Evolutionary conservation across 1,140 invertebrate genomes (phyloP).

Genomic region (Nymphalis io): DNA sequence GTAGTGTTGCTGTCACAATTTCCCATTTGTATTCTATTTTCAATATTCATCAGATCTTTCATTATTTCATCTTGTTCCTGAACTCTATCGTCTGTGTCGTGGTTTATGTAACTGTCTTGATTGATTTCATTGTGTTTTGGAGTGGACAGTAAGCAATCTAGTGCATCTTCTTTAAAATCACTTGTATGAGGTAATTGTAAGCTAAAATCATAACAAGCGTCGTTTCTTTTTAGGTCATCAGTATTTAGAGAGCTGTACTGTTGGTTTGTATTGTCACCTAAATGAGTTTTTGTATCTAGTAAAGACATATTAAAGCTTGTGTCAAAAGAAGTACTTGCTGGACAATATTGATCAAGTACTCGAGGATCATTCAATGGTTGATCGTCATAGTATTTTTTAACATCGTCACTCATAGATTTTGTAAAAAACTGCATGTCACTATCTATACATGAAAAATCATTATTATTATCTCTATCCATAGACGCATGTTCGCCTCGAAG

Average conservation of each 20-base stretch:
- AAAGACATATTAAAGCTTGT: conserved; percentile 70
- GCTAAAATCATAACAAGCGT: conserved; percentile 67
- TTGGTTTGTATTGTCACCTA: conserved; percentile 56
- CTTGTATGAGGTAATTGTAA: conserved; percentile 58
- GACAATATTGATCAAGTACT: conserved; percentile 64
- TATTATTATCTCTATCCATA: conserved; percentile 57
- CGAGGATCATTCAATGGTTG: conserved; percentile 62
- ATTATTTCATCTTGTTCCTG: conserved; percentile 70
- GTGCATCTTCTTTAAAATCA: conserved; percentile 65
- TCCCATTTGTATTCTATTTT: conserved; percentile 53
- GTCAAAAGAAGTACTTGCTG: conserved; percentile 63
- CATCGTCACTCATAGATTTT: conserved; percentile 74
- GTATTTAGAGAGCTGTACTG: conserved; percentile 51
- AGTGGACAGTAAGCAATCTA: conserved; percentile 68
- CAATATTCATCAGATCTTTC: conserved; percentile 72
- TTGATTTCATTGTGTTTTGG: conserved; percentile 52
- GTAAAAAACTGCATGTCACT: conserved; percentile 75
- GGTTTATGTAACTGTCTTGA: conserved; percentile 46
- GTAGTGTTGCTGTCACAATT: conserved; percentile 27
- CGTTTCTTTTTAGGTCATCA: conserved; percentile 59
- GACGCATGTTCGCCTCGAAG: conserved; percentile 54
- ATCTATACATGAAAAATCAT: conserved; percentile 73
- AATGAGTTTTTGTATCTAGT: conserved; percentile 63
- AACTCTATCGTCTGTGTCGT: conserved; percentile 50
- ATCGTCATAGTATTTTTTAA: conserved; percentile 74